These are phyloP conservation scores for Dichetophora obliterata DNA, from an alignment of 2,888 invertebrate genomes.

Conservation along the genomic window DNA sequence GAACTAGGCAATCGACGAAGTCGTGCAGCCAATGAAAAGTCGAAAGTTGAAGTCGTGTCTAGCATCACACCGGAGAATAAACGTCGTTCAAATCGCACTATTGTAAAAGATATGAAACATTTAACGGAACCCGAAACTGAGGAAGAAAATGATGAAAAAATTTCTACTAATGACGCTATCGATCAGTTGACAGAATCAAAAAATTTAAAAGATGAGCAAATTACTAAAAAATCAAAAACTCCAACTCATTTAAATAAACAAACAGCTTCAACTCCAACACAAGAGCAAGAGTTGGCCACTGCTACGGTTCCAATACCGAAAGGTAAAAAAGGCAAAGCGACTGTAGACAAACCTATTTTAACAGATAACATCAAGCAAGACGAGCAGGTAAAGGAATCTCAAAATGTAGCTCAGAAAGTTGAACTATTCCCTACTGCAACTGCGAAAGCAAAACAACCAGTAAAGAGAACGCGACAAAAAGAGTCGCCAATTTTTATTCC, in stretches of 20 bases:
- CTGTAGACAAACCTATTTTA: conserved; percentile 33
- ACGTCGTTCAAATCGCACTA: conserved; percentile 63
- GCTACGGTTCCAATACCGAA: conserved; percentile 15
- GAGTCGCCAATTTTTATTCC: conserved; percentile 67
- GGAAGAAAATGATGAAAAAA: conserved; percentile 58
- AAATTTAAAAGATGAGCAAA: conserved; percentile 44
- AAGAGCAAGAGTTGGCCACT: conserved; percentile 40
- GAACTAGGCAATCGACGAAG: conserved; percentile 64
- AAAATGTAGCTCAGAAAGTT: conserved; percentile 43
- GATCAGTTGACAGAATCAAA: background rate
- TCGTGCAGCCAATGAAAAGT: conserved; percentile 67
- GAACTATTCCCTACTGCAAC: conserved; percentile 50
- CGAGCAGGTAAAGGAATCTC: conserved; percentile 37
- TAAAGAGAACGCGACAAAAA: conserved; percentile 65
- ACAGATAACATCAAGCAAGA: conserved; percentile 33
- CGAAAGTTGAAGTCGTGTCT: conserved; percentile 60
- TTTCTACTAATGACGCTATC: conserved; percentile 57
- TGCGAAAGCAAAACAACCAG: conserved; percentile 53
- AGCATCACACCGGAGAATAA: conserved; percentile 59
- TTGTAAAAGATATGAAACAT: conserved; percentile 53
- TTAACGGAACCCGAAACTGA: conserved; percentile 53
- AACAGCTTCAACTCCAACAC: conserved; percentile 53
- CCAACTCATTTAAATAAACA: conserved; percentile 46
- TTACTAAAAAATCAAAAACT: conserved; percentile 44
- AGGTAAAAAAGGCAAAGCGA: conserved; percentile 5